These are phyloP conservation scores for Aethes cnicana DNA, from an alignment of 2,888 invertebrate genomes.

Conservation along the genomic window DNA sequence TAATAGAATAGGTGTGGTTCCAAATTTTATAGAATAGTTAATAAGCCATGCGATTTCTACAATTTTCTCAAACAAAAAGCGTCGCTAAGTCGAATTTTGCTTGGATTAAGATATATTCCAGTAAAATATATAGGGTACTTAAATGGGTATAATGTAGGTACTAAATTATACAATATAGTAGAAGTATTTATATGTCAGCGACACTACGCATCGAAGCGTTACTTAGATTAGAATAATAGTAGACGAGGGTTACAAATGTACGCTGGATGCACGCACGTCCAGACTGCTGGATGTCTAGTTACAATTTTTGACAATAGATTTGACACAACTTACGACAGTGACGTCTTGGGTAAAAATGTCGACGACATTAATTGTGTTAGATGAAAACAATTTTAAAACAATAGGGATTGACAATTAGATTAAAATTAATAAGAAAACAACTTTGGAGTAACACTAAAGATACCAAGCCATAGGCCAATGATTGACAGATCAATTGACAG, in stretches of 20 bases:
- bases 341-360: neutral
- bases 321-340: conserved; percentile 2
- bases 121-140: conserved; percentile 73
- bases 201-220: conserved; percentile 77
- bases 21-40: conserved; percentile 46
- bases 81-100: conserved; percentile 66
- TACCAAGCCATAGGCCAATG: conserved; percentile 20
- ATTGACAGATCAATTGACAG: conserved; percentile 33
- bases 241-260: conserved; percentile 66
- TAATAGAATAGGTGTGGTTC: conserved; percentile 40
- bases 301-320: conserved; percentile 35
- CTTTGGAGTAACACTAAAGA: conserved; percentile 17
- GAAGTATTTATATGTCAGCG: conserved; percentile 73
- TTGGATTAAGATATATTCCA: conserved; percentile 69
- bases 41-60: conserved; percentile 73
- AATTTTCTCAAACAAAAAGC: conserved; percentile 56
- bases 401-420: conserved; percentile 6
- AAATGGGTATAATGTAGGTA: conserved; percentile 76
- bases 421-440: conserved; percentile 13
- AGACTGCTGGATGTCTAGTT: conserved; percentile 64
- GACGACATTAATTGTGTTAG: neutral
- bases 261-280: conserved; percentile 67
- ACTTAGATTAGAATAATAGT: conserved; percentile 75
- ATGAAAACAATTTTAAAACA: neutral
- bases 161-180: conserved; percentile 78